Evolutionary conservation across 2,888 invertebrate genomes (phyloP).

Genomic region (Microplitis deprimator): DNA sequence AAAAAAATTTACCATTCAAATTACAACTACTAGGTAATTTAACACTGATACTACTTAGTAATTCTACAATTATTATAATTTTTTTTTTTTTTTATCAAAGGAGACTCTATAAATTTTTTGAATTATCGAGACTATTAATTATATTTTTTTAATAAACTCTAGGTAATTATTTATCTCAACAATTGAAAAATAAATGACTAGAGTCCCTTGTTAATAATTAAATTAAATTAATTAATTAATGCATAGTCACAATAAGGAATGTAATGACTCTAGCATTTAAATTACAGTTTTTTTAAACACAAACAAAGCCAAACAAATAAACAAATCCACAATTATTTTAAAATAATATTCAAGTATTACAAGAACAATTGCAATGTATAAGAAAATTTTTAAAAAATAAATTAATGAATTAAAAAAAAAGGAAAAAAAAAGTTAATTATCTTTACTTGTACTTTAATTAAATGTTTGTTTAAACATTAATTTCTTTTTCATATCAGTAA

Average conservation of each 20-base stretch:
- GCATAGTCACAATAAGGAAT: conserved; percentile 48
- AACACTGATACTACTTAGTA: not conserved
- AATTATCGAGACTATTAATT: not conserved
- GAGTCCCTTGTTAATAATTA: not conserved
- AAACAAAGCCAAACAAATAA: not conserved
- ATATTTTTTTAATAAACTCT: too few species aligned
- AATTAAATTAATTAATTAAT: conserved; percentile 35
- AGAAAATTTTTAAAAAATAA: not conserved
- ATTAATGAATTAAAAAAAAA: not conserved
- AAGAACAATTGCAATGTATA: not conserved
- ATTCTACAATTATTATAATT: not conserved
- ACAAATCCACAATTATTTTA: not conserved
- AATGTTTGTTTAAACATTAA: not conserved
- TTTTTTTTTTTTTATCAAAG: not conserved
- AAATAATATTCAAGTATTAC: not conserved
- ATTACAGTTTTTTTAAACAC: conserved; percentile 24
- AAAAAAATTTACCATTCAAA: not conserved
- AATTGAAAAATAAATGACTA: not conserved
- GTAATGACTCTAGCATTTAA: conserved; percentile 46
- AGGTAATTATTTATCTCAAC: not conserved
- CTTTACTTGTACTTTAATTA: not conserved
- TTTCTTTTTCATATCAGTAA: not conserved
- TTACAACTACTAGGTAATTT: not conserved
- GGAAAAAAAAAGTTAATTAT: too few species aligned
- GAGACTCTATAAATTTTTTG: not conserved